Base-by-base conservation (phyloP, 2,797 vertebrate species). In the Karalla daura region DNA sequence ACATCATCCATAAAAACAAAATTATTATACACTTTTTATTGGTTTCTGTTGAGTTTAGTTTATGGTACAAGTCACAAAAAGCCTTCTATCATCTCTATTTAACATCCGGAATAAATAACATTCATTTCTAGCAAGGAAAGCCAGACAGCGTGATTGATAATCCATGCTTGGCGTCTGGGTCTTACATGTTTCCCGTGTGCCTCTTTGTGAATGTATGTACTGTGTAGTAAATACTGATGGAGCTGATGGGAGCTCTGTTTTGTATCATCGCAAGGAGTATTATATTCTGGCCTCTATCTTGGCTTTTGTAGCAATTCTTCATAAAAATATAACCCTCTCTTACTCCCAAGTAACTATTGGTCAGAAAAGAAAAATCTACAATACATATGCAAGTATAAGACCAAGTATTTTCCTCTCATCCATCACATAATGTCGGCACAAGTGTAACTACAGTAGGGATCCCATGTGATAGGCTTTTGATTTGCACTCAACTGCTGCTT, bases 11-110 rank as follows among this genome's bases (percentile, higher is more conserved):
- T 71, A 39, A 20, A 50, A 47, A 40, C 17, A 45, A 10, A 3
- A 36, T n/a, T n/a, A n/a, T n/a, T 2, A 8, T 24, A 24, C 12
- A 54, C 11, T 47, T 39, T 18, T 12, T 50, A 63, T 81, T 65
- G 40, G 27, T 67, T 67, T 60, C 60, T 74, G 21, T n/a, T 58
- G 20, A 59, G 65, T 63, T 64, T 40, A 75, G 24, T 71, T 50
- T 46, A 20, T 47, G 39, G 14, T 35, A n/a, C 21, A 67, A 73
- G 32, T 47, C 53, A 62, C 18, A 50, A 27, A 73, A 66, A 80
- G 56, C 80, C 39, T 49, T 25, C 46, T 27, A 37, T 24, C 46
- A 45, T 65, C 18, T 71, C 58, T 24, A 63, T 40, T 8, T 20
- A 18, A 51, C 7, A 18, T 17, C 4, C 5, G 28, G 44, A n/a